phyloP scores from a whole-genome alignment of 2,888 invertebrate genomes.

The Lasioglossum malachurum region DNA sequence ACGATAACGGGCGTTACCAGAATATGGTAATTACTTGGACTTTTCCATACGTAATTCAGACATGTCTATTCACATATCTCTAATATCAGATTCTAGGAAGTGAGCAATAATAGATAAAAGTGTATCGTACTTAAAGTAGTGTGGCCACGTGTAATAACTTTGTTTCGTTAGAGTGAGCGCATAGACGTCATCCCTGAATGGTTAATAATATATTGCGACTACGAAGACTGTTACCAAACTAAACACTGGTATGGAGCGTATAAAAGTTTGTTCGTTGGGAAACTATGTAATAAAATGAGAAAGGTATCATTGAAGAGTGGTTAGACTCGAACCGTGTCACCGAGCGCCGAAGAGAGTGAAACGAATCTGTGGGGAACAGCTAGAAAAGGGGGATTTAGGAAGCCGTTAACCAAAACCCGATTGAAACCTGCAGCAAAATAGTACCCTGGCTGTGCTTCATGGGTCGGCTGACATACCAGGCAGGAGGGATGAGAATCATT shows the following conservation, averaged over 20 bases:
- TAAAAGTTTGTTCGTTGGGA: background rate
- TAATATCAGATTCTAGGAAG: background rate
- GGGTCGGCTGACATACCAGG: constrained; percentile 90
- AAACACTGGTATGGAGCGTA: background rate
- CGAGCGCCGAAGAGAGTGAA: background rate
- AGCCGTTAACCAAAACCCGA: constrained; percentile 64
- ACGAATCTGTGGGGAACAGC: background rate
- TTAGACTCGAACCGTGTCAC: background rate
- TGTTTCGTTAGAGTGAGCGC: background rate
- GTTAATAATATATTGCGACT: background rate
- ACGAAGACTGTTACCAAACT: background rate
- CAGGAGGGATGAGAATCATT: constrained; percentile 91
- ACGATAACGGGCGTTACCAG: too few species aligned
- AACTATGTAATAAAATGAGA: background rate
- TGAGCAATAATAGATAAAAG: background rate
- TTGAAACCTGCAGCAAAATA: constrained; percentile 82
- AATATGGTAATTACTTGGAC: too few species aligned
- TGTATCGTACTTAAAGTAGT: background rate
- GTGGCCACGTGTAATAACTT: background rate
- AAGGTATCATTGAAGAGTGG: background rate
- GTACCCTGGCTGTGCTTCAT: constrained; percentile 90
- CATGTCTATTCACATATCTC: too few species aligned
- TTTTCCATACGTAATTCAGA: too few species aligned
- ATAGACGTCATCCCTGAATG: background rate
- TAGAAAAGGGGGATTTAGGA: background rate